Evolutionary conservation across 1,140 invertebrate species (phyloP), one percentile per base, ranked within the genome.

Genomic region (Leptestheria dahalacensis): DNA sequence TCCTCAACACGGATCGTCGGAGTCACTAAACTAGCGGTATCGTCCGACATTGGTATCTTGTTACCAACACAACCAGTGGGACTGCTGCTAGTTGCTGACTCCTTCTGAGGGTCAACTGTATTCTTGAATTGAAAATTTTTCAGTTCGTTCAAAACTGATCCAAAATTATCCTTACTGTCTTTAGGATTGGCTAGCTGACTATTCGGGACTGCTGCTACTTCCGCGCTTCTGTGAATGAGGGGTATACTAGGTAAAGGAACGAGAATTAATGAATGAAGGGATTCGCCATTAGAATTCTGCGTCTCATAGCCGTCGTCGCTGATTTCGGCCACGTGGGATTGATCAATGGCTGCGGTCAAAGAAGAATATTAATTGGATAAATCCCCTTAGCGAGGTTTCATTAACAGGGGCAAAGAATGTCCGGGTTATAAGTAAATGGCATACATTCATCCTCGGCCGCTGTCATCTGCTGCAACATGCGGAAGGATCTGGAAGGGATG

Each of bases 401-500:
- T 50, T 18, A 11, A 10, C 11, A 11, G 48, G n/a, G 48, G 9
- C 46, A 12, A n/a, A 47, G n/a, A 47, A 12, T 47, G 46, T 50
- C 23, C 11, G n/a, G 11, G 23, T 11, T 50, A 53, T 53, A 53
- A 11, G 15, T 53, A 15, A 23, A 29, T 55, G 26, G n/a, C 53
- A 33, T 29, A 60, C 58, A 48, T 28, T 50, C 29, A 4, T 48
- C 48, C 77, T 59, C 79, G 72, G 65, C 66, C 15, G 64, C 78
- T 49, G 85, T 88, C 84, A 89, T 86, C 26, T 82, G 81, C 73
- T 91, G 87, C 41, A 91, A 73, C 68, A 91, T 83, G 69, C 80
- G 81, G 70, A 91, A 91, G 20, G 87, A 88, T 68, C 86, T 79
- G 61, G 86, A 89, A 49, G 88, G 88, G 69, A 91, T 91, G 64